Base-by-base conservation (phyloP, 2,888 invertebrate genomes). In the Spisula subtruncata region DNA sequence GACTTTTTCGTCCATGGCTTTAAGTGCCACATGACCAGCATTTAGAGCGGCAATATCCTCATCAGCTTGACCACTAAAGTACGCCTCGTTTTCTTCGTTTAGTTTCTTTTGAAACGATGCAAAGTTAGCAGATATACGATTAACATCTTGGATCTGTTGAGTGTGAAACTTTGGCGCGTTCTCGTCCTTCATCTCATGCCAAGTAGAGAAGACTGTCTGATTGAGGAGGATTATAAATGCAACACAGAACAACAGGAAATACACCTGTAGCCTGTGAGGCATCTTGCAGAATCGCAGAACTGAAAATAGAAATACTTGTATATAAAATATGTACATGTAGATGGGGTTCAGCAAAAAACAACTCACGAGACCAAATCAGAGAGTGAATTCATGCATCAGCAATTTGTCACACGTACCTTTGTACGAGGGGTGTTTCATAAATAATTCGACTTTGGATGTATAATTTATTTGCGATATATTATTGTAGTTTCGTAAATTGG, bases 41-140 rank as follows among this genome's bases (percentile, higher is more conserved):
- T 66, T 66, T 0, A 66, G n/a, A 8, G 10, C 25, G 60, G 60
- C 60, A 66, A 25, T 16, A 51, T 18, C n/a, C 32, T 25, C 51
- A 1, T 79, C 41, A 2, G 16, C 41, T 60, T 16, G 25, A 2
- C 54, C 48, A 20, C 41, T 29, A 35, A 32, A 10, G 46, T 71
- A 25, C 20, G 6, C 12, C 25, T 48, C 35, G 18, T n/a, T 66
- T 4, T 56, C 35, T 56, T 86, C 32, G 32, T 25, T 71, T 16
- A 75, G 25, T 16, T 80, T 83, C 32, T 41, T 25, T 29, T 85
- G 54, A 79, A 88, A 83, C 20, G 56, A 60, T 29, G 87, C 83
- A 80, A 88, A 88, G 16, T 83, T 35, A n/a, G 80, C 51, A 41
- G 87, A 88, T 83, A 88, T 83, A n/a, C 83, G 75, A 20, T 84